Base-by-base conservation (phyloP, 1,140 invertebrate genomes). In the Eumaeus atala region DNA sequence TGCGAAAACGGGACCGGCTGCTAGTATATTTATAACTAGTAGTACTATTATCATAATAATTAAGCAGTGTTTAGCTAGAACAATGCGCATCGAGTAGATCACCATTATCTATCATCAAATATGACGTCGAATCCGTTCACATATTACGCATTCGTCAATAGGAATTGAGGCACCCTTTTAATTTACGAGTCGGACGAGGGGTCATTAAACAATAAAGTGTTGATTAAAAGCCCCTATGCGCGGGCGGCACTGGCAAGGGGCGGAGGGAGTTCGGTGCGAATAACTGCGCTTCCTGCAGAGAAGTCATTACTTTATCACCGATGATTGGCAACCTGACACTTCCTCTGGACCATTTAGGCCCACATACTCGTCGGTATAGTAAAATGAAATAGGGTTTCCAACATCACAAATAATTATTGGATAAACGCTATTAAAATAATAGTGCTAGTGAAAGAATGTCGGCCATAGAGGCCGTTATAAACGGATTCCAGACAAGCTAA, bases 171-270 rank as follows among this genome's bases (percentile, higher is more conserved):
- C 83, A 83, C 83, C 83, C 83, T 86, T 86, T 86, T 86, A 86
- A 86, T 86, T 86, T 86, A 82, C 71, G 77, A 76, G 62, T 76
- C 67, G 72, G 71, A 72, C 74, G 76, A 83, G 74, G 81, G 83
- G 77, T 83, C 81, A 86, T 86, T 86, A 86, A 86, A 86, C 83
- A 86, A 86, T 84, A 86, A 84, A 84, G 83, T 86, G 83, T 84
- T 84, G 83, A 86, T 86, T 86, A 86, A 86, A 86, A 86, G 83
- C 83, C 83, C 83, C 76, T 77, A 86, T 86, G 83, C 75, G 77
- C 72, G 71, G 73, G 73, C 67, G 71, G 67, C 60, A 62, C 0
- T 12, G 12, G 40, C 51, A 33, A 28, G 51, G 64, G 58, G 66
- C 61, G 53, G 55, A 58, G 63, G 57, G 67, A 56, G 63, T 61